A percentile compares a stretch with the other conserved stretches of the same genome.
Conservation (phyloP, 2,797 vertebrate genomes). For the Zonotrichia albicollis region DNA sequence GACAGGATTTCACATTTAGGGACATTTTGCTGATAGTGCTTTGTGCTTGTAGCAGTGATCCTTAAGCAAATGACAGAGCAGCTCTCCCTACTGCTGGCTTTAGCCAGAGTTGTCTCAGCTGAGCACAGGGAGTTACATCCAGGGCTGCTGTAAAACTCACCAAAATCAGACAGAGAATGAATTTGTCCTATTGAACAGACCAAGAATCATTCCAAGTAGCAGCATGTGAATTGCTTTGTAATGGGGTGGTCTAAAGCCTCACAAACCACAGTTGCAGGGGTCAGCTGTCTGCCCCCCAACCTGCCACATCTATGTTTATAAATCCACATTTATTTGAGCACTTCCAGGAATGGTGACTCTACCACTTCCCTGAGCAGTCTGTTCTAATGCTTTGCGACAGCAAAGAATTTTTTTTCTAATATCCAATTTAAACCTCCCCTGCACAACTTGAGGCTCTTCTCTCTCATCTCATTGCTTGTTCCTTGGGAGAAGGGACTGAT, state of each 20-base stretch:
- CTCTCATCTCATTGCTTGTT: neutral
- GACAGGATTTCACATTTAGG: neutral
- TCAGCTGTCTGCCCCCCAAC: neutral
- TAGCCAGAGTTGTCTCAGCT: neutral
- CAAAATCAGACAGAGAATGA: neutral
- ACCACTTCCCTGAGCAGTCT: neutral
- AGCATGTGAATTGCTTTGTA: neutral
- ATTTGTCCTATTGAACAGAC: neutral
- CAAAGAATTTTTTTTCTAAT: neutral
- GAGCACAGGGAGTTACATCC: neutral
- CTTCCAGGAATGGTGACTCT: neutral
- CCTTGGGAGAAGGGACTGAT: neutral
- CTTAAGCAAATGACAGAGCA: neutral
- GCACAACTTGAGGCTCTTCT: neutral
- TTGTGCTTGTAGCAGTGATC: neutral
- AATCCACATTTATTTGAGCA: neutral
- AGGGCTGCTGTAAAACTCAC: neutral
- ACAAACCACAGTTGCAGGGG: neutral
- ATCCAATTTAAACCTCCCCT: neutral
- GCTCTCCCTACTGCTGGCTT: neutral
- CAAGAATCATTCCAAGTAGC: neutral
- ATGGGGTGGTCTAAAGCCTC: neutral
- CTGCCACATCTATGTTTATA: neutral
- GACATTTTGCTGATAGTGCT: neutral
- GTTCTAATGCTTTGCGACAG: neutral